Conservation (phyloP, 1,140 invertebrate genomes). For the Ruditapes philippinarum region DNA sequence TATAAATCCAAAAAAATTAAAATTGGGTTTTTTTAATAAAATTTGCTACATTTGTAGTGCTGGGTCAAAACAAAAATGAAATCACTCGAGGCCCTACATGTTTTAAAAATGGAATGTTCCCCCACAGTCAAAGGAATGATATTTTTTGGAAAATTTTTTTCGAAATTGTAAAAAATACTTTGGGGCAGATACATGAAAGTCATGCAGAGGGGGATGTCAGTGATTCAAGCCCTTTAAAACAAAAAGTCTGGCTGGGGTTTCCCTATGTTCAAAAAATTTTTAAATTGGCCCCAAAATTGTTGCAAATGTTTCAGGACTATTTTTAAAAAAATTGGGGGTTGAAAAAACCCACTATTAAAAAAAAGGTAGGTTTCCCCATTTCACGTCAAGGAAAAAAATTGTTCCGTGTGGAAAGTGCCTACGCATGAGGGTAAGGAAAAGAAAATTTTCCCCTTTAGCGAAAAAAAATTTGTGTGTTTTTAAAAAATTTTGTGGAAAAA, state of each 20-base stretch:
- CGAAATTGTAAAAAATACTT: conserved; percentile 80
- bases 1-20: conserved; percentile 82
- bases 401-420: conserved; percentile 33
- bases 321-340: conserved; percentile 65
- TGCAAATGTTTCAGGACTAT: conserved; percentile 85
- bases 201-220: conserved; percentile 85
- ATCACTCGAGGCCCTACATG: neutral
- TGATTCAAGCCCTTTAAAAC: conserved; percentile 78
- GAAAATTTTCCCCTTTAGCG: neutral
- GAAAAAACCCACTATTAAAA: conserved; percentile 44
- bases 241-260: conserved; percentile 67
- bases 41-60: conserved; percentile 79
- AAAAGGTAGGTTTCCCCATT: conserved; percentile 38
- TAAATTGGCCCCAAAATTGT: conserved; percentile 80
- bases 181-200: conserved; percentile 79
- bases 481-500: neutral
- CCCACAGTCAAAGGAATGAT: conserved; percentile 86
- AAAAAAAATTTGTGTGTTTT: neutral
- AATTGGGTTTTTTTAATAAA: conserved; percentile 82
- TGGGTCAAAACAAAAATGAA: neutral
- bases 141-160: conserved; percentile 85
- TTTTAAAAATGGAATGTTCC: conserved; percentile 78
- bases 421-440: neutral
- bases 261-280: conserved; percentile 83
- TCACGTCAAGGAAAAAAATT: neutral